A percentile compares a stretch with the other conserved stretches of the same genome.
Conservation (phyloP, 2,888 invertebrate species). For the Hermodice carunculata region DNA sequence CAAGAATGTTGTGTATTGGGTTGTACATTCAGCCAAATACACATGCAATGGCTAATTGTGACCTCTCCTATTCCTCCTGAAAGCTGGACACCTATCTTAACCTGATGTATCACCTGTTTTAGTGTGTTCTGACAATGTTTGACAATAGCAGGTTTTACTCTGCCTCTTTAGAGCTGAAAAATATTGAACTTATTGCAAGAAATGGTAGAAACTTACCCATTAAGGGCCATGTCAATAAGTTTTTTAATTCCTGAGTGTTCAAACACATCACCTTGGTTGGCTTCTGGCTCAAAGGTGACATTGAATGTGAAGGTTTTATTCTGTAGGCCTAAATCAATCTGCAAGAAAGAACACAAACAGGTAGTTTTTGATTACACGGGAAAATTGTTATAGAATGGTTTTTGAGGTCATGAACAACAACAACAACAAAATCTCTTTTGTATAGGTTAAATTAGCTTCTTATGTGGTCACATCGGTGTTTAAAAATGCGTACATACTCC, state of each 20-base stretch:
- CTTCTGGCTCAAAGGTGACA: constrained; percentile 93
- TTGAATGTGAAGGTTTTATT: constrained; percentile 91
- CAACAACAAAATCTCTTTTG: too few species aligned
- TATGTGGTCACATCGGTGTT: background rate
- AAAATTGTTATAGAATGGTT: background rate
- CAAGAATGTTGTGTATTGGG: too few species aligned
- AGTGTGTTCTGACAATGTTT: background rate
- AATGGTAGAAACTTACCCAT: constrained; percentile 81
- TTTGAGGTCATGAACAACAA: background rate
- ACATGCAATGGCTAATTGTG: too few species aligned
- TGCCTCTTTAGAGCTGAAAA: background rate
- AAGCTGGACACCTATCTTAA: too few species aligned
- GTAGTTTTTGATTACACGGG: too few species aligned
- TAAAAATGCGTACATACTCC: background rate
- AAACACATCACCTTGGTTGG: constrained; percentile 86
- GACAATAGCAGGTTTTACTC: background rate
- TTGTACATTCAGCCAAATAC: too few species aligned
- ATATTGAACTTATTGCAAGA: background rate
- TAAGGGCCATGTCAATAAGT: constrained; percentile 93
- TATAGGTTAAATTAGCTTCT: too few species aligned
- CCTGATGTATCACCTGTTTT: too few species aligned
- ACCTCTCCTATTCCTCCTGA: too few species aligned
- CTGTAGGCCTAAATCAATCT: constrained; percentile 70
- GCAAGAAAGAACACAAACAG: constrained; percentile 31
- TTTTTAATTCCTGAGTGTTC: constrained; percentile 92